Base-by-base conservation (phyloP, 2,797 vertebrate species). In the Tokudaia muenninki region DNA sequence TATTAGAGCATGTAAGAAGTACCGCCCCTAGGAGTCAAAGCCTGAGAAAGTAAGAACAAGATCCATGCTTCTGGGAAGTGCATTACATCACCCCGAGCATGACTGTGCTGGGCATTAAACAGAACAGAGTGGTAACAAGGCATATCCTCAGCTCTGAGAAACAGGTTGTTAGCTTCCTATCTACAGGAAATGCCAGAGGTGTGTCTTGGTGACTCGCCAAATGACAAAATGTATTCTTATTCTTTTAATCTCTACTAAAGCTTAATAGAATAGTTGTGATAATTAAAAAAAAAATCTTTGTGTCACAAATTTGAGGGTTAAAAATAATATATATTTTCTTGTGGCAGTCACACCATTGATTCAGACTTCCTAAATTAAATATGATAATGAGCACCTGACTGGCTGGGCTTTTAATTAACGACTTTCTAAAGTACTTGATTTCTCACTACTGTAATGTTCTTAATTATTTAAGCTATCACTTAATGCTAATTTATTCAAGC, bases 381-480 rank as follows among this genome's bases (percentile, higher is more conserved):
- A 65, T 96, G 82, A 57, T 94, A 96, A 93, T 94, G 41, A 87
- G 19, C 57, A 13, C 65, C 72, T 90, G n/a, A 65, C 22, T 95
- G 47, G 63, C 37, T 92, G 81, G 57, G n/a, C 37, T 82, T 44
- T 82, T 90, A 84, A 97, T 95, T 91, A 89, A 91, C 82, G 59
- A 72, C 41, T 84, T 91, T 95, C 47, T 88, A 96, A 21, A 11
- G 17, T 72, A 41, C 57, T 87, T 95, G 26, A 63, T 90, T 95
- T 93, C 82, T 95, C 52, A 83, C 47, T 92, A 16, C 72, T 90
- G 57, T 44, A 59, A 84, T 74, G 4, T 67, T 5, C 59, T 91
- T 93, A 90, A 87, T 67, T 95, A 93, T 94, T 97, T 63, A 86
- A 44, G 41, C 11, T 93, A 67, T 77, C 41, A 88, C 7, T 86